These are phyloP conservation scores for Micromussa lordhowensis DNA, from an alignment of 92 coral and sea anemone species.

Conservation along the genomic window DNA sequence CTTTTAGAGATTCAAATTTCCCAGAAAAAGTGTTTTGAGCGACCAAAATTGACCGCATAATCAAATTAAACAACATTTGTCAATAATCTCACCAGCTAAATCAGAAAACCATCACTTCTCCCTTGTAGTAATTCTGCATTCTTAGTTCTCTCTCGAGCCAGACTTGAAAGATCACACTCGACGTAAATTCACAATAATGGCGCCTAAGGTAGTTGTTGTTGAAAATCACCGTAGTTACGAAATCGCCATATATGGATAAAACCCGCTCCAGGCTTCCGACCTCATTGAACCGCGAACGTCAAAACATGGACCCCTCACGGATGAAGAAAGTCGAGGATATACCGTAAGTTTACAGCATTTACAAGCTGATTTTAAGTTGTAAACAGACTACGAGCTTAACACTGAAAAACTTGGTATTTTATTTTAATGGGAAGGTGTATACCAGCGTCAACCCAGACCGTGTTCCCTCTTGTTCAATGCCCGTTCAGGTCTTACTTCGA, in stretches of 20 bases:
- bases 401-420: neutral
- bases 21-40: no score
- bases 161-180: neutral
- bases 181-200: conserved; percentile 59
- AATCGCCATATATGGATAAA: conserved; percentile 51
- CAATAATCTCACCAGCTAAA: conserved; percentile 14
- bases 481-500: neutral
- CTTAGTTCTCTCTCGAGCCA: neutral
- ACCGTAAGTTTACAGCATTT: conserved; percentile 20
- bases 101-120: neutral
- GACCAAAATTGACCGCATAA: neutral
- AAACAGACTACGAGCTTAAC: no score
- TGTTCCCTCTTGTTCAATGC: neutral
- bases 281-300: neutral
- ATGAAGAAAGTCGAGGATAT: conserved; percentile 24
- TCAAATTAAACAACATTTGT: neutral
- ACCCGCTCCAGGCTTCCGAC: conserved; percentile 18
- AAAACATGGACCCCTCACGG: conserved; percentile 13
- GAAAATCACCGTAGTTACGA: conserved; percentile 80
- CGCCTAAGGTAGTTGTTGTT: conserved; percentile 76
- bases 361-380: neutral
- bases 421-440: neutral
- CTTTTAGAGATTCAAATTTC: no score
- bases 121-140: neutral
- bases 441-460: neutral